Base-by-base conservation (phyloP, 2,797 vertebrate species). In the Xiphorhynchus erythropygius region DNA sequence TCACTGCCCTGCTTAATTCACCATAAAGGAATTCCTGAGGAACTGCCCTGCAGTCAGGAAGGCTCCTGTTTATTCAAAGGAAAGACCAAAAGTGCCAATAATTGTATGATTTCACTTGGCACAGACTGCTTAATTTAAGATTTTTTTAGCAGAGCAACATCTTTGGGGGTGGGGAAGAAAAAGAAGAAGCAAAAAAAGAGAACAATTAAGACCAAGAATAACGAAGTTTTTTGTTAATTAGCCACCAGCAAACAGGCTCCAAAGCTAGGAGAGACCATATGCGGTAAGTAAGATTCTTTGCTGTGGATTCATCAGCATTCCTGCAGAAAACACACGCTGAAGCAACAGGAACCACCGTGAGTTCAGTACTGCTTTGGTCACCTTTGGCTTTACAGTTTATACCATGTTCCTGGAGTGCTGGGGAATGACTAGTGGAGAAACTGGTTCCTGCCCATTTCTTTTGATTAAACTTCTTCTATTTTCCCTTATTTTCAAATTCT, bases 11-110 rank as follows among this genome's bases (percentile, higher is more conserved):
- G 90, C 93, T 95, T 96, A 96, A 93, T 87, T 97, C 96, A 97
- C 97, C 97, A 98, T 97, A 79, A 96, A 96, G 94, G 91, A 98
- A 98, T 98, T 98, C 98, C 98, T 97, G 87, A 97, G 97, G 96
- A 97, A 96, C 93, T 90, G 96, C 86, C 97, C 96, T 91, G 94
- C 97, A 94, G 21, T 95, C 89, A 96, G 82, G 79, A 96, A 97
- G 87, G 70, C 83, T 90, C 88, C 90, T 93, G 91, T 93, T 87
- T 94, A 93, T 49, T 87, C 60, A 64, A 87, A 91, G n/a, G 65
- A 67, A 90, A 89, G 89, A 90, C 50, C 76, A 82, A 71, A 90
- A 79, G 65, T 70, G 94, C 41, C 80, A 90, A 87, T 94, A 95
- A 90, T 44, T 87, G 53, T 88, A 91, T 82, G 16, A 84, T 83